Conservation (phyloP, 2,113 vertebrate genomes). For the Alosa alosa region DNA sequence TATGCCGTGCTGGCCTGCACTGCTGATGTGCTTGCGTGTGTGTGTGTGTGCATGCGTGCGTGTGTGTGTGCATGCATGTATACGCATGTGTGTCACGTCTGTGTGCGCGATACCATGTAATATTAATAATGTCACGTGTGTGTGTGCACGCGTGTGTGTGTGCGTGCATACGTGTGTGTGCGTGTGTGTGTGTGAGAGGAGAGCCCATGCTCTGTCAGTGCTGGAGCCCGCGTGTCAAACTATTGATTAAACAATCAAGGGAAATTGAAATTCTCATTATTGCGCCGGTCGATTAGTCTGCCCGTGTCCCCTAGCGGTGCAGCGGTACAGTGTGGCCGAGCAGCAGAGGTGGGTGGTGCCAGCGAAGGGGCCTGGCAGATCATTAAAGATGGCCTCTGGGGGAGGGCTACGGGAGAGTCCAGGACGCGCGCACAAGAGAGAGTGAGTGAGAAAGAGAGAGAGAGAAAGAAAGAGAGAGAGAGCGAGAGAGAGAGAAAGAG, state of each 20-base stretch:
- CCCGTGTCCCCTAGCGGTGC: background rate
- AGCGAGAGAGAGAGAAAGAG: background rate
- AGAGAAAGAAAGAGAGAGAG: background rate
- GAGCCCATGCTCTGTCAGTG: background rate
- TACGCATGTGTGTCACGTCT: too few species aligned
- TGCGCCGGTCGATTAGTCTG: background rate
- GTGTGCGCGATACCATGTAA: too few species aligned
- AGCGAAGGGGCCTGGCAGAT: background rate
- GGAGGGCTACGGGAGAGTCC: background rate
- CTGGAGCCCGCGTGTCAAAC: background rate
- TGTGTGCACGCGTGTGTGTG: too few species aligned
- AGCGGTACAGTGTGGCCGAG: too few species aligned
- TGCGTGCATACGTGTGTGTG: background rate
- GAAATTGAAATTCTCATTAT: slow-evolving; percentile 6
- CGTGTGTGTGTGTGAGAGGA: background rate
- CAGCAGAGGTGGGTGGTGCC: too few species aligned
- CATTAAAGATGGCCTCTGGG: slow-evolving; percentile 4
- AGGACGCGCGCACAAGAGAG: background rate
- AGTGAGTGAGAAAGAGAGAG: background rate
- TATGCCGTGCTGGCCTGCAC: background rate
- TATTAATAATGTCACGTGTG: too few species aligned
- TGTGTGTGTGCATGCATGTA: too few species aligned
- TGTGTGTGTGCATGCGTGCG: too few species aligned
- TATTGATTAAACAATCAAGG: slow-evolving; percentile 1
- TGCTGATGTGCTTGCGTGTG: background rate